Base-by-base conservation (phyloP, 2,888 invertebrate genomes). In the Lasioglossum figueresi region DNA sequence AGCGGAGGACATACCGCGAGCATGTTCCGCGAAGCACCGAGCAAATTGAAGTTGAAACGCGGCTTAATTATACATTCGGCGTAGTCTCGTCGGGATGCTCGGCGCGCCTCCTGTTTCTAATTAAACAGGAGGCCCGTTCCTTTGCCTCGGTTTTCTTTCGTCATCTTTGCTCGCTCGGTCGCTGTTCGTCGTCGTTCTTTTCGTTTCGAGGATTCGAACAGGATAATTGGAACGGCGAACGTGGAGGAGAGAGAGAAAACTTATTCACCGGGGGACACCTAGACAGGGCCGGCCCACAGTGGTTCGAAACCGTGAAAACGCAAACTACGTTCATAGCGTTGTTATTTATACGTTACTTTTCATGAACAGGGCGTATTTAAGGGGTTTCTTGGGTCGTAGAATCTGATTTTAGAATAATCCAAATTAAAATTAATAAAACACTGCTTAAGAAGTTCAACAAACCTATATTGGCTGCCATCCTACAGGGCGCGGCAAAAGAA, bases 61-160 rank as follows among this genome's bases (percentile, higher is more conserved):
- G 73, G 73, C 70, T 79, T 73, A 79, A 79, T 79, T 79, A 79
- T 74, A 52, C 73, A 73, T 59, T 63, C 73, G 73, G 73, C 43
- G 48, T 63, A 72, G 43, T 73, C 73, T 45, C 79, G 31, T 5
- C 59, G 10, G 72, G 14, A 43, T 48, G 73, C 34, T 37, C 45
- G 37, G 52, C 73, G 63, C 10, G 63, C 37, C n/a, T 66, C 73
- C n/a, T 66, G 74, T 74, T 66, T 79, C 74, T 73, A 79, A 79
- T 79, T 79, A 79, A 79, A 79, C 74, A 34, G 59, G 34, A 23
- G 48, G 23, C 31, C n/a, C 45, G 45, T 4, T n/a, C 43, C 79
- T 45, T 45, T 59, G n/a, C 34, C 27, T 63, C 40, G 19, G 1
- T 19, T 45, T n/a, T 34, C 43, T 16, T 68, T 68, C 68, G 34